Evolutionary conservation across 2,113 vertebrate species (phyloP).

Genomic region (Planiliza haematocheilus): DNA sequence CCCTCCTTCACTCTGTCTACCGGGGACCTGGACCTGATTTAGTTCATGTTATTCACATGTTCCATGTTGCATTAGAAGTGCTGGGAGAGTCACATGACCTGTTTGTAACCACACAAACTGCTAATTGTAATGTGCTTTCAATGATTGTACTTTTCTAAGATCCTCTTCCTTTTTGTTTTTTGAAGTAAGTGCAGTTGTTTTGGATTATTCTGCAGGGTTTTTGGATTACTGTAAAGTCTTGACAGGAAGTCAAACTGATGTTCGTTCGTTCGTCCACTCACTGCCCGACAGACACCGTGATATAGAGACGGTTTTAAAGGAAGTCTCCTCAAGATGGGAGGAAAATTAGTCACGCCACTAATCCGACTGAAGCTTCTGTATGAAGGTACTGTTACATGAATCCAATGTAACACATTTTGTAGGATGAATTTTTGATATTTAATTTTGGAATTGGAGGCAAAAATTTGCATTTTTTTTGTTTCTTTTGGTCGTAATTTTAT

Average conservation of each 20-base stretch:
- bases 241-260: slow-evolving; percentile 35
- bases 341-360: too few species aligned
- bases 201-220: slow-evolving; percentile 55
- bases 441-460: background rate
- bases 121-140: slow-evolving; percentile 67
- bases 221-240: slow-evolving; percentile 60
- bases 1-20: slow-evolving; percentile 18
- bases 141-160: slow-evolving; percentile 79
- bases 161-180: slow-evolving; percentile 31
- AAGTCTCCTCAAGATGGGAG: too few species aligned
- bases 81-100: slow-evolving; percentile 65
- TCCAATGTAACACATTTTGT: background rate
- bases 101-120: slow-evolving; percentile 61
- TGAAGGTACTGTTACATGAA: background rate
- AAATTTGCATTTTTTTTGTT: too few species aligned
- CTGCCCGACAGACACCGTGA: background rate
- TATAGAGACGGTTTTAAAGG: too few species aligned
- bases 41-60: slow-evolving; percentile 57
- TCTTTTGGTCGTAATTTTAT: too few species aligned
- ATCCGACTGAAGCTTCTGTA: too few species aligned
- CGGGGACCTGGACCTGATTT: slow-evolving; percentile 63
- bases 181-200: slow-evolving; percentile 56
- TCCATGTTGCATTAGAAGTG: slow-evolving; percentile 58
- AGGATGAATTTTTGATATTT: background rate
- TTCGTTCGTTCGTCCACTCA: slow-evolving; percentile 12